Base-by-base conservation (phyloP, 2,113 vertebrate species). In the Heterochromis multidens region DNA sequence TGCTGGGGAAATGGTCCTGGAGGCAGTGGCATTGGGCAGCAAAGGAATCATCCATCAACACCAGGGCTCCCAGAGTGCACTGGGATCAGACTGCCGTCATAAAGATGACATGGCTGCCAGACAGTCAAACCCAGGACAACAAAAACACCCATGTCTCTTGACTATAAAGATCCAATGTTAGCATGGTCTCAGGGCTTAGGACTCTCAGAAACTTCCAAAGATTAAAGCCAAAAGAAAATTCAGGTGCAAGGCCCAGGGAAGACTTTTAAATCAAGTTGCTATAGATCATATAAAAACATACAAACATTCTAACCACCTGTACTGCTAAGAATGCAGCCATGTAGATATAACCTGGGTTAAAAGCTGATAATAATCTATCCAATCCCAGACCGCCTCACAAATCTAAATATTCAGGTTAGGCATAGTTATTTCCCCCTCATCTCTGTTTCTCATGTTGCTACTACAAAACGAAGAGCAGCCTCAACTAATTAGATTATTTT, bases 1-100 rank as follows among this genome's bases (percentile, higher is more conserved):
- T 14, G 19, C n/a, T 12, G 46, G 57, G 77, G 87, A 92, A 91
- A 80, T 46, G 81, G 80, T 82, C 77, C 79, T 85, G 60, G 63
- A 80, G 82, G 88, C 65, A 6, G 23, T 84, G 84, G 86, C 86
- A 82, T 10, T 25, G 40, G 52, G 72, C 77, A 65, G 80, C 84
- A 84, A 82, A 89, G 89, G 82, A 83, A 46, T 77, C 88, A 93
- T 93, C 87, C 90, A 92, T 95, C 93, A 95, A 59, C 89, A 21
- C 77, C 5, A 46, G 54, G 62, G 60, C 88, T 93, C 87, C 84
- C 74, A 80, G 89, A 84, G 87, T 59, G 79, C 80, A 63, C 84
- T 7, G 21, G 80, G 87, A 91, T 86, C 92, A 86, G 82, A 17
- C 89, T 12, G 74, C 92, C 90, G 61, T 94, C 91, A 87, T 89